Evolutionary conservation across 92 coral and sea anemone genomes (phyloP).

Genomic region (Virgularia gustaviana): DNA sequence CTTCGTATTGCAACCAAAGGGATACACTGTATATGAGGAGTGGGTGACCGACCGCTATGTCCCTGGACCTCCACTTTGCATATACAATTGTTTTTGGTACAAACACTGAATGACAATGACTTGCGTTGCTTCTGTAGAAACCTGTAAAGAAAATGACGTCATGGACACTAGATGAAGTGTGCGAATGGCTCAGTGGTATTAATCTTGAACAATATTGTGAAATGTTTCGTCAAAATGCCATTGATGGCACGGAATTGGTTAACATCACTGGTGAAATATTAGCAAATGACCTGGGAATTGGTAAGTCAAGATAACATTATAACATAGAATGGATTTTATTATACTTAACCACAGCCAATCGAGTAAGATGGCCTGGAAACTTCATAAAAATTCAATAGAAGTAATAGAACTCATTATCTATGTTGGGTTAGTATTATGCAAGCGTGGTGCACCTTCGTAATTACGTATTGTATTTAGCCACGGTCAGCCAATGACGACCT

Average conservation of each 20-base stretch:
- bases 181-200: slow-evolving; percentile 75
- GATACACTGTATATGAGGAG: too few relatives aligned
- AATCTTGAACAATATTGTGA: slow-evolving; percentile 83
- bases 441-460: too few relatives aligned
- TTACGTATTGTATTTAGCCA: too few relatives aligned
- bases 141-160: slow-evolving; percentile 60
- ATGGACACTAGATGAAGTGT: slow-evolving; percentile 88
- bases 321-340: neutral
- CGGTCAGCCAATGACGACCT: too few relatives aligned
- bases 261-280: slow-evolving; percentile 67
- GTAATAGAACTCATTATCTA: too few relatives aligned
- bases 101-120: neutral
- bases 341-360: too few relatives aligned
- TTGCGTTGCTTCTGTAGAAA: neutral
- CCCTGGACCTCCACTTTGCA: too few relatives aligned
- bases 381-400: too few relatives aligned
- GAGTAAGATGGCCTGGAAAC: too few relatives aligned
- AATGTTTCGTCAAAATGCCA: slow-evolving; percentile 72
- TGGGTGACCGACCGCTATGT: too few relatives aligned
- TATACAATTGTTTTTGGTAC: neutral
- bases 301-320: slow-evolving; percentile 60
- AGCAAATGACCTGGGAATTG: slow-evolving; percentile 82
- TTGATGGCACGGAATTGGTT: slow-evolving; percentile 87
- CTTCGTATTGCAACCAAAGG: too few relatives aligned
- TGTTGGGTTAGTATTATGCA: too few relatives aligned